Conservation (phyloP, 1,140 invertebrate genomes). For the Cryptotermes secundus region DNA sequence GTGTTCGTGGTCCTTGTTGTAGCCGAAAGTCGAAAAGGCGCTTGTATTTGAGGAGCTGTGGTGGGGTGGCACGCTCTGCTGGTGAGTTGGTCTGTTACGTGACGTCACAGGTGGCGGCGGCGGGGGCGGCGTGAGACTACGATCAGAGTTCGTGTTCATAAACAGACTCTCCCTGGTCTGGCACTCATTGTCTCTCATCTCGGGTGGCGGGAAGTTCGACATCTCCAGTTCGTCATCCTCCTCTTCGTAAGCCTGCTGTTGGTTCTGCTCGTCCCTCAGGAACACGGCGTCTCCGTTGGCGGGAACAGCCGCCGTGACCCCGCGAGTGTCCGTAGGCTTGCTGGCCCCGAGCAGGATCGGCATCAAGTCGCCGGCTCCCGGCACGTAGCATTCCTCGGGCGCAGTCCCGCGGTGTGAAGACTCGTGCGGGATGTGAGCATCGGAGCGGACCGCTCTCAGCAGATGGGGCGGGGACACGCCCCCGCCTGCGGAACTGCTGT, state of each 20-base stretch:
- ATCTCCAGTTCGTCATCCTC: conserved; percentile 37
- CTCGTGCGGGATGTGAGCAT: no score
- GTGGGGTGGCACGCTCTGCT: neutral
- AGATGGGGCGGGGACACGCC: neutral
- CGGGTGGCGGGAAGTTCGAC: conserved; percentile 46
- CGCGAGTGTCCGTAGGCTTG: conserved; percentile 25
- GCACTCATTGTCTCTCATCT: conserved; percentile 75
- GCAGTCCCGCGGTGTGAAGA: conserved; percentile 41
- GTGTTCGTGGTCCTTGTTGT: conserved; percentile 50
- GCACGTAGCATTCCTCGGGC: conserved; percentile 51
- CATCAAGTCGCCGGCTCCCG: conserved; percentile 49
- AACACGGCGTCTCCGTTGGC: conserved; percentile 37
- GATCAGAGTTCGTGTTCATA: conserved; percentile 45
- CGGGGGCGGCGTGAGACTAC: conserved; percentile 38
- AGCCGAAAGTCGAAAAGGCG: conserved; percentile 57
- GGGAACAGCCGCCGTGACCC: conserved; percentile 5
- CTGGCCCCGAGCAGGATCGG: conserved; percentile 50
- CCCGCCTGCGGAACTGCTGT: neutral
- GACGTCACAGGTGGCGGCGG: conserved; percentile 39
- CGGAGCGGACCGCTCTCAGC: neutral
- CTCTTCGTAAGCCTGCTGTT: conserved; percentile 33
- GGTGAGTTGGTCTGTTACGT: conserved; percentile 38
- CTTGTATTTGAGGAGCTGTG: conserved; percentile 15
- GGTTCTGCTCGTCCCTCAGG: conserved; percentile 20
- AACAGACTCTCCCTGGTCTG: conserved; percentile 78